Conservation (phyloP, 2,113 vertebrate species). For the Actenoides lindsayi region DNA sequence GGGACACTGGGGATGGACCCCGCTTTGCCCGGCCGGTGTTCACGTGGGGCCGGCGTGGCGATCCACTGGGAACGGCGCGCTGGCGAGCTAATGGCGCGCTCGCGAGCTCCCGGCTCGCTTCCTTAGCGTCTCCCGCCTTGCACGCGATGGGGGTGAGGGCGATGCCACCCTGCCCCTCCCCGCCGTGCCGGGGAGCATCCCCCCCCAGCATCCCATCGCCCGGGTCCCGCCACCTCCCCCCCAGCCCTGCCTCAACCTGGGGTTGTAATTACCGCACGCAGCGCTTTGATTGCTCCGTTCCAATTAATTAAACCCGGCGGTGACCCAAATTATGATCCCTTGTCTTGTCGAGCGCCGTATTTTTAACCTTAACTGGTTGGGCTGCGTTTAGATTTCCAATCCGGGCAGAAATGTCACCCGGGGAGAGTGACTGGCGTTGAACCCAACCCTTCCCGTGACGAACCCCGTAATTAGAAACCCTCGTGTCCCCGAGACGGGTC, state of each 20-base stretch:
- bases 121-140: neutral
- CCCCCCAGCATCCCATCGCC: slow-evolving; percentile 4
- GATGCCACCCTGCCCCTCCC: neutral
- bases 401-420: slow-evolving; percentile 78
- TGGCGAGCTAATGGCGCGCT: neutral
- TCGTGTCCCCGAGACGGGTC: slow-evolving; percentile 73
- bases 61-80: neutral
- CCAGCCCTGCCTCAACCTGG: slow-evolving; percentile 50
- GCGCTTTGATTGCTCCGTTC: slow-evolving; percentile 77
- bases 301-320: slow-evolving; percentile 85
- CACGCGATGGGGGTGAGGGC: neutral
- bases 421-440: slow-evolving; percentile 73
- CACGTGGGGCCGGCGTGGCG: accelerated
- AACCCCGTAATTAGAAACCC: slow-evolving; percentile 81
- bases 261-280: slow-evolving; percentile 78
- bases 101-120: neutral
- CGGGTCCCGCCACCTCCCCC: neutral
- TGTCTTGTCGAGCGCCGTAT: slow-evolving; percentile 71
- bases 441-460: slow-evolving; percentile 66
- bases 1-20: neutral
- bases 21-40: accelerated
- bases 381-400: slow-evolving; percentile 78
- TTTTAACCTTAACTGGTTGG: slow-evolving; percentile 80
- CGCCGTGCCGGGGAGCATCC: neutral
- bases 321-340: slow-evolving; percentile 81